These are phyloP conservation scores for Antechinus flavipes DNA, from an alignment of 2,113 vertebrate species.

Conservation along the genomic window DNA sequence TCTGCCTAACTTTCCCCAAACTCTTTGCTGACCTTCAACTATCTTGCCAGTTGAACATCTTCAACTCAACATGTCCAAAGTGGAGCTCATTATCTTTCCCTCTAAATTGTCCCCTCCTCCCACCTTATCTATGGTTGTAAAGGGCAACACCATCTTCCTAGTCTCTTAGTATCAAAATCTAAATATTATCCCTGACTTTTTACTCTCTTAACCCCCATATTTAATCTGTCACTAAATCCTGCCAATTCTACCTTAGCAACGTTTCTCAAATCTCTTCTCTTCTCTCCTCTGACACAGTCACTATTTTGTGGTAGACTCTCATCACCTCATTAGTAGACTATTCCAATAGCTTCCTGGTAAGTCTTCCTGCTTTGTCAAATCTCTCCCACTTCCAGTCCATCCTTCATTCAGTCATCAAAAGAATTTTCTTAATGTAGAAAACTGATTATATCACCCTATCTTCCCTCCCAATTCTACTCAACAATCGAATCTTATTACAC, in stretches of 20 bases:
- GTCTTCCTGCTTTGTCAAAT: neutral
- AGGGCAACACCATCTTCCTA: neutral
- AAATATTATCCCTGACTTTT: neutral
- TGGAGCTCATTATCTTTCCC: neutral
- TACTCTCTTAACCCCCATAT: neutral
- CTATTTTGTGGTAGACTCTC: neutral
- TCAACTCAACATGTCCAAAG: neutral
- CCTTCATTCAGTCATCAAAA: neutral
- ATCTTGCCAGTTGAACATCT: neutral
- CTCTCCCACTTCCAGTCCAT: neutral
- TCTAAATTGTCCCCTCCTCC: neutral
- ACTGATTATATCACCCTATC: neutral
- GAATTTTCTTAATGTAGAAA: neutral
- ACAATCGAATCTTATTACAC: neutral
- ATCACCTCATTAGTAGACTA: neutral
- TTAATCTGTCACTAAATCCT: neutral
- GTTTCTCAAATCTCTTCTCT: neutral
- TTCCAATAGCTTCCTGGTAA: neutral
- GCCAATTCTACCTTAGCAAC: neutral
- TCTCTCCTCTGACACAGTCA: neutral
- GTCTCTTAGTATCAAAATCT: neutral
- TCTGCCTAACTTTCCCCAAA: neutral
- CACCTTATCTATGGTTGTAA: neutral
- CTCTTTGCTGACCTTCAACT: neutral
- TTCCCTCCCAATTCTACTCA: neutral